Conservation (phyloP, 2,888 invertebrate species). For the Thumatha senex region DNA sequence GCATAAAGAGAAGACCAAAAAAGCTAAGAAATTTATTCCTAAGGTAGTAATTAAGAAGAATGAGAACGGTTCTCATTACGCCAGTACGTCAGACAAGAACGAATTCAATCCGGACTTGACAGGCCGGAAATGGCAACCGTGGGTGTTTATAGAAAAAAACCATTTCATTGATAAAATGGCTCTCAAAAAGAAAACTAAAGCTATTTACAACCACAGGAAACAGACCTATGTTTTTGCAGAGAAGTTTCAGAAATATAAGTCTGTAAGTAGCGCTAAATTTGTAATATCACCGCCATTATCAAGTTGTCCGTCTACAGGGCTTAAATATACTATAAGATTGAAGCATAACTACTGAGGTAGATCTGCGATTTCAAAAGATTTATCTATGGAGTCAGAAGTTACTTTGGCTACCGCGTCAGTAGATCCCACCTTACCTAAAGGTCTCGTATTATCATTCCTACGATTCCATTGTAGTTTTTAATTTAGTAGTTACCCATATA, state of each 20-base stretch:
- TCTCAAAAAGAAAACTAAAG: constrained; percentile 62
- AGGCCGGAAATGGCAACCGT: constrained; percentile 80
- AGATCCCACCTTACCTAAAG: constrained; percentile 54
- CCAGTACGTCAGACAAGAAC: constrained; percentile 61
- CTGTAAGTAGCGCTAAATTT: constrained; percentile 65
- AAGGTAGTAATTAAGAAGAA: constrained; percentile 80
- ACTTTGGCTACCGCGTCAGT: constrained; percentile 35
- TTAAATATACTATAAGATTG: constrained; percentile 75
- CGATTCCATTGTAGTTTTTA: constrained; percentile 51
- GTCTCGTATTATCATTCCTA: constrained; percentile 64
- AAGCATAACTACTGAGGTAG: constrained; percentile 63
- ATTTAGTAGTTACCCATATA: constrained; percentile 65
- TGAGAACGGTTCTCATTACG: constrained; percentile 74
- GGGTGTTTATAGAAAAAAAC: constrained; percentile 76
- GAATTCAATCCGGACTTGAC: constrained; percentile 73
- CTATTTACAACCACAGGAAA: constrained; percentile 69
- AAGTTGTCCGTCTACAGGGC: constrained; percentile 51
- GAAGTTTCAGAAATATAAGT: constrained; percentile 73
- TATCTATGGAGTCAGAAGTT: constrained; percentile 28
- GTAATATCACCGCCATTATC: constrained; percentile 68
- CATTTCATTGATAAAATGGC: constrained; percentile 77
- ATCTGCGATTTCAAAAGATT: constrained; percentile 38
- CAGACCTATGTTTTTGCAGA: constrained; percentile 67
- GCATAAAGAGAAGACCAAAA: constrained; percentile 69
- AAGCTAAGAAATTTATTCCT: constrained; percentile 64